Evolutionary conservation across 53 echinoderm and acorn worm genomes (phyloP).

Genomic region (Mesocentrotus franciscanus): DNA sequence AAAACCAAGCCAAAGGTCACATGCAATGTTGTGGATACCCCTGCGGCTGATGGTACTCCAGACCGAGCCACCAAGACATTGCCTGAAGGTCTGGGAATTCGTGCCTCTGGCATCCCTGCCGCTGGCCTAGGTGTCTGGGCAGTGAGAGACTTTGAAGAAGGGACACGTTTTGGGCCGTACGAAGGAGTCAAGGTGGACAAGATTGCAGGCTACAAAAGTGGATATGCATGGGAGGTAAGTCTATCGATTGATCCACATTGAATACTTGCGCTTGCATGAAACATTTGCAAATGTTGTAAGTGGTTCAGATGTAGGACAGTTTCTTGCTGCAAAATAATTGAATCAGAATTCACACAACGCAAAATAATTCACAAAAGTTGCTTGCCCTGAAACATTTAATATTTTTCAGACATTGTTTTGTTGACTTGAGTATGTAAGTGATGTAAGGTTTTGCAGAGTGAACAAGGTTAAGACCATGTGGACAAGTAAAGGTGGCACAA

Average conservation of each 20-base stretch:
- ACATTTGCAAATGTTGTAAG: neutral
- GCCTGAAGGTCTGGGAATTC: constrained; percentile 45
- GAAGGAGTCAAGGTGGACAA: constrained; percentile 43
- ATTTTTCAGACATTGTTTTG: neutral
- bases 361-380: too few relatives aligned
- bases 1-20: constrained; percentile 24
- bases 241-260: neutral
- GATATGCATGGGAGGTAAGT: constrained; percentile 63
- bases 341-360: too few relatives aligned
- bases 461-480: neutral
- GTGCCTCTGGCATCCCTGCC: neutral
- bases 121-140: constrained; percentile 60
- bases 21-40: constrained; percentile 15
- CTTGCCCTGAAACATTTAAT: too few relatives aligned
- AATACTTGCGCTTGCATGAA: neutral
- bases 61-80: constrained; percentile 38
- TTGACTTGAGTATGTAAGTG: neutral
- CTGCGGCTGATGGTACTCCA: constrained; percentile 11
- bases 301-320: too few relatives aligned
- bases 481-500: neutral
- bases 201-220: constrained; percentile 39
- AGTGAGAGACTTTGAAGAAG: constrained; percentile 31
- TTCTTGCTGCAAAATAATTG: too few relatives aligned
- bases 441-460: neutral
- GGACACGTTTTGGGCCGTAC: constrained; percentile 56